Percentiles rank a stretch among this genome's conserved stretches.
Evolutionary conservation across 2,888 invertebrate genomes (phyloP).

Genomic region (Pollenia angustigena): DNA sequence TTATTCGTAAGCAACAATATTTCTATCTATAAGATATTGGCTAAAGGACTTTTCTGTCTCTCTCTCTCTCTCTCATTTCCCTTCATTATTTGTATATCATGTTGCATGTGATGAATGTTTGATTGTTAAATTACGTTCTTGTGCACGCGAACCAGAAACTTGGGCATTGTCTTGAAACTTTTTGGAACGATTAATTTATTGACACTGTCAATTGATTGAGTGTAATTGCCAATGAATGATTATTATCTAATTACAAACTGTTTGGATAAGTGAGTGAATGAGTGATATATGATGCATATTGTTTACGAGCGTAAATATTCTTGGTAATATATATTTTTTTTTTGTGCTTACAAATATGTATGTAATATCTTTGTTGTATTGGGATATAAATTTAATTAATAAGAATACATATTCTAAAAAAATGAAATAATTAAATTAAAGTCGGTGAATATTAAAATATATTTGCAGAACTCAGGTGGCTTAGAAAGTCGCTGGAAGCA

Average conservation of each 20-base stretch:
- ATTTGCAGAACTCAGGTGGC: constrained; percentile 11
- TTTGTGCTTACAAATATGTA: neutral
- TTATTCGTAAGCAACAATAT: constrained; percentile 36
- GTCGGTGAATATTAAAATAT: neutral
- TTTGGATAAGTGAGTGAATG: constrained; percentile 54
- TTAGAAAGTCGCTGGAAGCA: neutral
- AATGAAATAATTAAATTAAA: neutral
- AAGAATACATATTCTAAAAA: neutral
- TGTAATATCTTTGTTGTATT: neutral
- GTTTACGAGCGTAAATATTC: constrained; percentile 25
- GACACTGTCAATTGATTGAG: constrained; percentile 72
- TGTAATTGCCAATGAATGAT: constrained; percentile 71
- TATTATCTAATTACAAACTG: constrained; percentile 69
- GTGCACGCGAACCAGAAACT: constrained; percentile 56
- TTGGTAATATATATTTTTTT: constrained; percentile 46
- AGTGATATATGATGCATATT: constrained; percentile 65
- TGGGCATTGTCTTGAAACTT: constrained; percentile 34
- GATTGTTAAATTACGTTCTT: constrained; percentile 48
- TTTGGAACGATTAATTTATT: constrained; percentile 67
- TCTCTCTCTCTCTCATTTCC: neutral
- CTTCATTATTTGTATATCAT: constrained; percentile 48
- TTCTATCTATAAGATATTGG: neutral
- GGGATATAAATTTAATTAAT: constrained; percentile 33
- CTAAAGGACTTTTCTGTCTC: no score
- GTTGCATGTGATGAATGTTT: constrained; percentile 69